phyloP scores from a whole-genome alignment of 2,888 invertebrate genomes.

The Dilophus febrilis region DNA sequence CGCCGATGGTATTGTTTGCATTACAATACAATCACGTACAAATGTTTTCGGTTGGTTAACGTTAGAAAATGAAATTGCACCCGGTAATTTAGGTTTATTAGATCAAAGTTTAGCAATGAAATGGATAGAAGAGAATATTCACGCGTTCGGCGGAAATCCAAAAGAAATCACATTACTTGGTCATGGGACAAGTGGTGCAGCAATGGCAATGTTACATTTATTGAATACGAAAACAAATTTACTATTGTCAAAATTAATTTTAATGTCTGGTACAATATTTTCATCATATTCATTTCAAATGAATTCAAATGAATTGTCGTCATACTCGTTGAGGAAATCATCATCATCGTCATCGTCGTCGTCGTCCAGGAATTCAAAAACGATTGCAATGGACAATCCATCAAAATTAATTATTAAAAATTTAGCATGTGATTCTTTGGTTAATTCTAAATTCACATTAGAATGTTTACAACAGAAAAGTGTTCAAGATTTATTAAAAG shows the following conservation, averaged over 20 bases:
- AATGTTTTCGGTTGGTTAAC: conserved; percentile 54
- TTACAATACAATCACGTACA: conserved; percentile 50
- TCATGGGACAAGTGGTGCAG: conserved; percentile 57
- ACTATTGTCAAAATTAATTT: conserved; percentile 45
- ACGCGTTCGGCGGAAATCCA: conserved; percentile 64
- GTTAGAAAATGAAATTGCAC: conserved; percentile 35
- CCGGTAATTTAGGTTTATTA: conserved; percentile 72
- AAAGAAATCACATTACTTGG: conserved; percentile 64
- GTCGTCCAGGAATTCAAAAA: conserved; percentile 23
- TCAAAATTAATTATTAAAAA: conserved; percentile 22
- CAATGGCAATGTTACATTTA: conserved; percentile 48
- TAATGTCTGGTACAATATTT: conserved; percentile 44
- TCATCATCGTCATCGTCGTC: background rate
- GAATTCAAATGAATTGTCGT: background rate
- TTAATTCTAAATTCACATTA: conserved; percentile 33
- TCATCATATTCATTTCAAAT: conserved; percentile 28
- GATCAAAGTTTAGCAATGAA: conserved; percentile 69
- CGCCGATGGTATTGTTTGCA: conserved; percentile 49
- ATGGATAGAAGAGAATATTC: conserved; percentile 62
- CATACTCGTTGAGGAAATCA: too few relatives aligned
- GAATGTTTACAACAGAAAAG: conserved; percentile 44
- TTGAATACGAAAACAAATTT: conserved; percentile 38
- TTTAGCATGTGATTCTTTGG: conserved; percentile 36
- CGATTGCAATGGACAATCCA: conserved; percentile 24
- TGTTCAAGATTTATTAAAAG: conserved; percentile 39